Evolutionary conservation across 2,888 invertebrate genomes (phyloP).

Genomic region (Drosophila affinis): DNA sequence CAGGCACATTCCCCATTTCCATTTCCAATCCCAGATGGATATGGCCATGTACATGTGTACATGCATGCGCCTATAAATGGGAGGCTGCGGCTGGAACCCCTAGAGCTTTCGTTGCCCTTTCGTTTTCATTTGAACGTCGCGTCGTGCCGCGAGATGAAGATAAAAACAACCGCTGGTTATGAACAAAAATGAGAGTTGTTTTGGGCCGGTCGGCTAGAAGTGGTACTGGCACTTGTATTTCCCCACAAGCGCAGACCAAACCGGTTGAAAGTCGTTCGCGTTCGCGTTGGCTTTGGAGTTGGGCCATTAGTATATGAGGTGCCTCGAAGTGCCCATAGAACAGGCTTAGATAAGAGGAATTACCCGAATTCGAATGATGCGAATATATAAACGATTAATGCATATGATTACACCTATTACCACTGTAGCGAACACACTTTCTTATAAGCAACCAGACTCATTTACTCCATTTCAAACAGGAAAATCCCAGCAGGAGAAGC

Average conservation of each 20-base stretch:
- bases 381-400: background rate
- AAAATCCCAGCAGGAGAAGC: constrained; percentile 84
- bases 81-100: background rate
- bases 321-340: constrained; percentile 3
- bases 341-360: constrained; percentile 1
- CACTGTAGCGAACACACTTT: background rate
- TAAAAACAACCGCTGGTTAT: constrained; percentile 3
- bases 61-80: constrained; percentile 29
- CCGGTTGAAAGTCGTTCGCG: constrained; percentile 53
- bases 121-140: constrained; percentile 57
- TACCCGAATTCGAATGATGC: no score
- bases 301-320: constrained; percentile 12
- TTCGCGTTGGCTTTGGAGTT: constrained; percentile 8
- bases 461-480: background rate
- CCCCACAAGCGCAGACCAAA: constrained; percentile 40
- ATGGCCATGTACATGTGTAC: background rate
- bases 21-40: constrained; percentile 3
- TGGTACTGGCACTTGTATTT: constrained; percentile 34
- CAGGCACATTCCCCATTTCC: constrained; percentile 8
- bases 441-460: background rate
- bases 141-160: constrained; percentile 25
- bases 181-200: constrained; percentile 69
- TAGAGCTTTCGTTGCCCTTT: constrained; percentile 73
- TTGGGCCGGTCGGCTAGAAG: constrained; percentile 60
- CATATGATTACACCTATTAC: no score